Evolutionary conservation across 1,140 invertebrate genomes (phyloP).

Genomic region (Caerostris extrusa): DNA sequence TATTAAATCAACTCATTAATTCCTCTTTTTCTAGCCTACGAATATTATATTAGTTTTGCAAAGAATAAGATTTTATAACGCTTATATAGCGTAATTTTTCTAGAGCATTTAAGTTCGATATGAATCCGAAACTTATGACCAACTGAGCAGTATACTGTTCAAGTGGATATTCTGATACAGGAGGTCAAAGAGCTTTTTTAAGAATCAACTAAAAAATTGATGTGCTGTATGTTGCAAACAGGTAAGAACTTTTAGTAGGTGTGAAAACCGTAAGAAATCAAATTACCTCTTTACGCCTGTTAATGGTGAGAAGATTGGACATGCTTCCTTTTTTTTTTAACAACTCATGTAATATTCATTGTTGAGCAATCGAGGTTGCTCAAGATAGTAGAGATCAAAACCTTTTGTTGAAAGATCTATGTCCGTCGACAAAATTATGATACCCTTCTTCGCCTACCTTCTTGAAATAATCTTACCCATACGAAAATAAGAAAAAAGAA

Average conservation of each 20-base stretch:
- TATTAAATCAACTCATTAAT: too few species aligned
- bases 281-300: constrained; percentile 55
- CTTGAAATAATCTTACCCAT: background rate
- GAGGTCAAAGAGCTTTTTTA: constrained; percentile 30
- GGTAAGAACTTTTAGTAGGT: constrained; percentile 22
- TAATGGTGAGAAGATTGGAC: constrained; percentile 7
- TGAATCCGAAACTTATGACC: background rate
- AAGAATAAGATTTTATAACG: too few species aligned
- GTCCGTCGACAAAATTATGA: constrained; percentile 26
- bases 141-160: background rate
- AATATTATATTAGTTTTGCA: too few species aligned
- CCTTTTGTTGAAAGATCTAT: constrained; percentile 32
- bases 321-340: constrained; percentile 9
- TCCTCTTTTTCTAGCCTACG: too few species aligned
- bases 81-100: background rate
- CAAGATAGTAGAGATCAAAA: constrained; percentile 26
- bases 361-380: constrained; percentile 33
- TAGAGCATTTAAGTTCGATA: background rate
- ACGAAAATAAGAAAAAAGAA: background rate
- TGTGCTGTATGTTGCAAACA: constrained; percentile 7
- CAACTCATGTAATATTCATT: constrained; percentile 42
- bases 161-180: background rate
- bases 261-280: constrained; percentile 52
- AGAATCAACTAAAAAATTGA: constrained; percentile 1
- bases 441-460: constrained; percentile 26